Evolutionary conservation across 2,113 vertebrate species (phyloP).

Genomic region (Ammodytes marinus): DNA sequence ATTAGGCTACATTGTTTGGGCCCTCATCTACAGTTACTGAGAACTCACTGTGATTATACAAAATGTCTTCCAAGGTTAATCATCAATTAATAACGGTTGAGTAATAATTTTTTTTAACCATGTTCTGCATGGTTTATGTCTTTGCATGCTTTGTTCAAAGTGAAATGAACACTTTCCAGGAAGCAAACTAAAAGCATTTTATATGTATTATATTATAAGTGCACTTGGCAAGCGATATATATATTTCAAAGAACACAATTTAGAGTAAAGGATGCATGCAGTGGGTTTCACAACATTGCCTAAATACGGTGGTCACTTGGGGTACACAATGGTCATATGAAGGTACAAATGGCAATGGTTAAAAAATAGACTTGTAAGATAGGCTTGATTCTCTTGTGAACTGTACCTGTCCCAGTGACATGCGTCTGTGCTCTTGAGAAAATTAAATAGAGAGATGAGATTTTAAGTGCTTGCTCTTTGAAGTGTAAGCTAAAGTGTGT

Average conservation of each 20-base stretch:
- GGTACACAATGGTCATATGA: background rate
- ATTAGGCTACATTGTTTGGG: background rate
- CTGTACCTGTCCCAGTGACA: no score
- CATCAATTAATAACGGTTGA: background rate
- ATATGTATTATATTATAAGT: background rate
- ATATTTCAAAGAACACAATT: background rate
- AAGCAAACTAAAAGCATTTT: background rate
- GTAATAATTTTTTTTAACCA: background rate
- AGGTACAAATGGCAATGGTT: background rate
- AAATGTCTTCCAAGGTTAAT: conserved; percentile 5
- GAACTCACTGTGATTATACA: background rate
- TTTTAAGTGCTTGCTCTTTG: conserved; percentile 25
- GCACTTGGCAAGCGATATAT: background rate
- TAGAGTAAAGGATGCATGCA: background rate
- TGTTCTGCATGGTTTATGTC: background rate
- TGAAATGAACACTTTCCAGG: background rate
- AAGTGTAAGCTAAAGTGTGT: conserved; percentile 53
- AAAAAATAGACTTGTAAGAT: background rate
- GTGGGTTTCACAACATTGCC: background rate
- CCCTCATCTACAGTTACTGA: background rate
- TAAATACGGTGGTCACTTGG: background rate
- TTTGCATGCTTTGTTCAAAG: background rate
- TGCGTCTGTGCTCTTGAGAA: background rate
- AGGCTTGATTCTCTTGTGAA: background rate
- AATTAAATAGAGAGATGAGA: background rate